Percentiles rank a stretch among this genome's conserved stretches.
These are phyloP conservation scores for Podarcis cretensis DNA, from an alignment of 2,113 vertebrate species.

Conservation along the genomic window DNA sequence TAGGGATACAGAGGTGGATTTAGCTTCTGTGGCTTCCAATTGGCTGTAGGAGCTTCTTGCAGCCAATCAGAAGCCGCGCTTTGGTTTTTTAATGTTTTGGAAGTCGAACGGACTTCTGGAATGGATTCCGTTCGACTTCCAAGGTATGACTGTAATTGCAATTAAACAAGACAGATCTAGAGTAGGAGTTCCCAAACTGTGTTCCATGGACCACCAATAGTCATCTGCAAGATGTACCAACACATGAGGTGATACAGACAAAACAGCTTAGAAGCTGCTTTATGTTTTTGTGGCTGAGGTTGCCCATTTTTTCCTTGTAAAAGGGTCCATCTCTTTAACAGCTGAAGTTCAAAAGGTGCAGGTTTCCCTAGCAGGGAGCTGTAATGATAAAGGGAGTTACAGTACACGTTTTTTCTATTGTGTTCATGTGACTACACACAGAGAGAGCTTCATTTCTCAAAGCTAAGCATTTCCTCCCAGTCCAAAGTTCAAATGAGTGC, in stretches of 20 bases:
- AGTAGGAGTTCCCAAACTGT: too few species aligned
- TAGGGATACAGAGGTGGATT: too few species aligned
- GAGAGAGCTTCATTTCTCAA: background rate
- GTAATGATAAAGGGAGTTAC: background rate
- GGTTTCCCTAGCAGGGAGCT: background rate
- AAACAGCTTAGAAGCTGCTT: background rate
- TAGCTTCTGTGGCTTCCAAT: too few species aligned
- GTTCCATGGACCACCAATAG: too few species aligned
- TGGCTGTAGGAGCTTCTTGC: too few species aligned
- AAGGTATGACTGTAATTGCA: too few species aligned
- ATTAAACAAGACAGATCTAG: too few species aligned
- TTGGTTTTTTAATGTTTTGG: too few species aligned
- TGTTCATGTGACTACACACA: background rate
- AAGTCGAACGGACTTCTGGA: too few species aligned
- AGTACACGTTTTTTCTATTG: background rate
- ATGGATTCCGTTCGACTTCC: too few species aligned
- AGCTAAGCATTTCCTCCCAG: background rate
- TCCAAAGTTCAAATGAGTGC: background rate
- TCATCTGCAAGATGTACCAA: too few species aligned
- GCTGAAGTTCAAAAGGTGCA: background rate
- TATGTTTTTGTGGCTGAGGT: background rate
- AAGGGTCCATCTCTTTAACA: background rate
- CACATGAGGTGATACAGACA: background rate
- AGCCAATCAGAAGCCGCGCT: too few species aligned
- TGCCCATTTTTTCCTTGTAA: background rate